Conservation (phyloP, 2,113 vertebrate species). For the Ictalurus punctatus region DNA sequence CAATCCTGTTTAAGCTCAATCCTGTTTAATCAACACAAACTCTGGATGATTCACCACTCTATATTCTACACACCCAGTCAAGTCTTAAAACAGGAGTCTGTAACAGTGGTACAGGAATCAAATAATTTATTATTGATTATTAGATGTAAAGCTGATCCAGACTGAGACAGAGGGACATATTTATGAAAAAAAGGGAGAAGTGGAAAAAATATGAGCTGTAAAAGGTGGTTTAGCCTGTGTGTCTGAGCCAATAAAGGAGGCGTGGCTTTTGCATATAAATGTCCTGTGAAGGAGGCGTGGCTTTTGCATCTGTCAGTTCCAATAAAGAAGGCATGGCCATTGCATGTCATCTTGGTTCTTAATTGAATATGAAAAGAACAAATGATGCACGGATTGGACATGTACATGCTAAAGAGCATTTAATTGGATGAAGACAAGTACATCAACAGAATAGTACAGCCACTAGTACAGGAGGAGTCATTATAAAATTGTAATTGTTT, state of each 20-base stretch:
- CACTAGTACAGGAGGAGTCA: background rate
- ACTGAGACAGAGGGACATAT: background rate
- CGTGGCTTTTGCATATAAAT: background rate
- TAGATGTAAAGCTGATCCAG: background rate
- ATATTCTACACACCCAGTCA: background rate
- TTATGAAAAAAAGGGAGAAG: background rate
- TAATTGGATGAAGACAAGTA: too few species aligned
- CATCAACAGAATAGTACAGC: too few species aligned
- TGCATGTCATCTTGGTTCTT: too few species aligned
- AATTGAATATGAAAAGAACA: too few species aligned
- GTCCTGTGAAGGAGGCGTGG: background rate
- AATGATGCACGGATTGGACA: too few species aligned
- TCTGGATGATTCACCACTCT: background rate
- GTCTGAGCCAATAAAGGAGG: background rate
- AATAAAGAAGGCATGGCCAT: background rate
- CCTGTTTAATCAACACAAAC: background rate
- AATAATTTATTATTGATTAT: background rate
- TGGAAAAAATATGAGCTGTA: background rate
- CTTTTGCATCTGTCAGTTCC: background rate
- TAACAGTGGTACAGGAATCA: background rate
- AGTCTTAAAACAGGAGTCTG: background rate
- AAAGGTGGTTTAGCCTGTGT: background rate
- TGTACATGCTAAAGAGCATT: too few species aligned
- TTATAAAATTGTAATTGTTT: background rate
- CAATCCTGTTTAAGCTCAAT: background rate